Evolutionary conservation across 1,140 invertebrate species (phyloP), one percentile per base, ranked within the genome.

Genomic region (Heliothis subflexa): DNA sequence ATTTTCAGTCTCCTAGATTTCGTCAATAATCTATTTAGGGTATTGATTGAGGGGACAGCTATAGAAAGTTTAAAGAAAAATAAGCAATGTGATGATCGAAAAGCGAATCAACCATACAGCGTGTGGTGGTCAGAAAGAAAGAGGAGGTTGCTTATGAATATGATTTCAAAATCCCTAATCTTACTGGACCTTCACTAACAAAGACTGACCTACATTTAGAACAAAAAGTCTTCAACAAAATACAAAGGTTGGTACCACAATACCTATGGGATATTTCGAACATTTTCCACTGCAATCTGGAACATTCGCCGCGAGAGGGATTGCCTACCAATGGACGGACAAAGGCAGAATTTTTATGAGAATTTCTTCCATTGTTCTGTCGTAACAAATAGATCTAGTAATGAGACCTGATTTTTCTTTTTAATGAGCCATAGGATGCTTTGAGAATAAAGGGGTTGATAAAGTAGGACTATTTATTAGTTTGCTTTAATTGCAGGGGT

Each of bases 341-440:
- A 70, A 70, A 70, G 66, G 66, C 18, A 70, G 66, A 70, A 70
- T 70, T 70, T 70, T 70, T 70, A 70, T 70, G 50, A 70, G 66
- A 70, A 70, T 70, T 13, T 49, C 21, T 25, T 49, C 47, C 25
- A 70, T 70, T 70, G 66, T 70, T 70, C 66, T 50, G 13, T 14
- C 18, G 66, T 70, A 25, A 70, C 66, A 70, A 70, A 70, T 70
- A 50, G 33, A 40, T 70, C 66, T 70, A n/a, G 47, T 70, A 70
- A 70, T 52, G 47, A 70, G 47, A 28, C 18, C 18, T 52, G 66
- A 70, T 70, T 70, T 52, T 50, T 70, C 66, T 70, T 70, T 70
- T 70, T 70, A 70, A 70, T 70, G 66, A 70, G 66, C 47, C 66
- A 47, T 70, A 25, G 18, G 62, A 76, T n/a, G 33, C 61, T 47